Conservation (phyloP, 2,797 vertebrate genomes). For the Sebastes jordani region DNA sequence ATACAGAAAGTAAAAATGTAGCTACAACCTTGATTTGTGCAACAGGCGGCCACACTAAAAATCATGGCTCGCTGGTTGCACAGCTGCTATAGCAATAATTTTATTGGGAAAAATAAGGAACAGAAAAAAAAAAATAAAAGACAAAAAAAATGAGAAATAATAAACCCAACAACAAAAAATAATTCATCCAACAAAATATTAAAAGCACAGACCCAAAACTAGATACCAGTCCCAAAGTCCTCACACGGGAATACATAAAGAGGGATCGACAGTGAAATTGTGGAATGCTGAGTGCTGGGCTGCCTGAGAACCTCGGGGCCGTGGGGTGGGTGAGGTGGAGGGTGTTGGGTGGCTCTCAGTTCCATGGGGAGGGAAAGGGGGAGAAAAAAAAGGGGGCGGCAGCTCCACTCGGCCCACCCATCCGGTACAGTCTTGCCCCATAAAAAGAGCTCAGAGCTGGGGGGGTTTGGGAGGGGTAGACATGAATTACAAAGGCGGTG, state of each 20-base stretch:
- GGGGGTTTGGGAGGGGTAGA: conserved; percentile 53
- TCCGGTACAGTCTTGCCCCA: conserved; percentile 89
- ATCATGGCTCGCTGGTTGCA: conserved; percentile 87
- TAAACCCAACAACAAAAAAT: conserved; percentile 76
- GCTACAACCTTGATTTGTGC: conserved; percentile 90
- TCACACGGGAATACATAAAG: conserved; percentile 85
- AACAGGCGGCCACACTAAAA: conserved; percentile 86
- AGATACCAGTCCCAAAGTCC: conserved; percentile 88
- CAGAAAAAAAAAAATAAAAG: conserved; percentile 44
- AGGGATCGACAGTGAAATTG: conserved; percentile 85
- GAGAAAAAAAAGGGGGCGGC: conserved; percentile 32
- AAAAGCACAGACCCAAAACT: conserved; percentile 90
- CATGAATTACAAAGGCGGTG: conserved; percentile 82
- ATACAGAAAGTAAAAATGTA: conserved; percentile 98
- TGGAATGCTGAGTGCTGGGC: conserved; percentile 90
- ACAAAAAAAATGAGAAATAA: conserved; percentile 65
- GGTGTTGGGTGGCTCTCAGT: conserved; percentile 72
- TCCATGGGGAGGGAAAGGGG: conserved; percentile 53
- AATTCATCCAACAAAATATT: conserved; percentile 87
- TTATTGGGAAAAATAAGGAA: conserved; percentile 80
- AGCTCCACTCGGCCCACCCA: conserved; percentile 85
- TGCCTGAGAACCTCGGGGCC: conserved; percentile 84
- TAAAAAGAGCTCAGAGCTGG: conserved; percentile 80
- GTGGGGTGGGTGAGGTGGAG: conserved; percentile 56
- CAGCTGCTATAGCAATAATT: conserved; percentile 90